Evolutionary conservation across 2,113 vertebrate genomes (phyloP).

Genomic region (Gila orcuttii): DNA sequence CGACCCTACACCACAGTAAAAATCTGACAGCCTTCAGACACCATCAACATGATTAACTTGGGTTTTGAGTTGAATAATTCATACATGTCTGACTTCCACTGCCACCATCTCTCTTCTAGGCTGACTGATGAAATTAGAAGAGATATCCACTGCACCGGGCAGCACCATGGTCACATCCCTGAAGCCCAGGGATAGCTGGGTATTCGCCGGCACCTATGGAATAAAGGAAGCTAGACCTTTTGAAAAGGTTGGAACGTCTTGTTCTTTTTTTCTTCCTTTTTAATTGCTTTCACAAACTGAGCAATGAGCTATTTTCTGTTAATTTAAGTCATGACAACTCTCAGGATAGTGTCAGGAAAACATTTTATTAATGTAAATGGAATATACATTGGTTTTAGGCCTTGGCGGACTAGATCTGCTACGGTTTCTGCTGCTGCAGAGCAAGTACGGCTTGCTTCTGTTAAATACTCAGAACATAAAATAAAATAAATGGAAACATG

Average conservation of each 20-base stretch:
- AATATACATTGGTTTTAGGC: too few species aligned
- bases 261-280: background rate
- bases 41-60: background rate
- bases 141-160: conserved; percentile 75
- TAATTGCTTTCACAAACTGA: too few species aligned
- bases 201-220: conserved; percentile 82
- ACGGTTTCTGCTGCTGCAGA: too few species aligned
- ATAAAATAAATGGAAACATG: too few species aligned
- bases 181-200: conserved; percentile 84
- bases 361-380: too few species aligned
- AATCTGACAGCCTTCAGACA: background rate
- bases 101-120: conserved; percentile 61
- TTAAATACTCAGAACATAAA: too few species aligned
- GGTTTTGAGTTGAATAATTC: background rate
- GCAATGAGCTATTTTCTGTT: too few species aligned
- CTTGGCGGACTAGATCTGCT: too few species aligned
- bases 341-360: too few species aligned
- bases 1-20: conserved; percentile 84
- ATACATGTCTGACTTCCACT: background rate
- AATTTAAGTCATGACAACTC: too few species aligned
- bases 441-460: too few species aligned
- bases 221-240: conserved; percentile 75
- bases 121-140: conserved; percentile 77
- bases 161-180: conserved; percentile 76
- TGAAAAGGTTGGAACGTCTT: conserved; percentile 80